Conservation (phyloP, 2,797 vertebrate genomes). For the Psittacula echo region DNA sequence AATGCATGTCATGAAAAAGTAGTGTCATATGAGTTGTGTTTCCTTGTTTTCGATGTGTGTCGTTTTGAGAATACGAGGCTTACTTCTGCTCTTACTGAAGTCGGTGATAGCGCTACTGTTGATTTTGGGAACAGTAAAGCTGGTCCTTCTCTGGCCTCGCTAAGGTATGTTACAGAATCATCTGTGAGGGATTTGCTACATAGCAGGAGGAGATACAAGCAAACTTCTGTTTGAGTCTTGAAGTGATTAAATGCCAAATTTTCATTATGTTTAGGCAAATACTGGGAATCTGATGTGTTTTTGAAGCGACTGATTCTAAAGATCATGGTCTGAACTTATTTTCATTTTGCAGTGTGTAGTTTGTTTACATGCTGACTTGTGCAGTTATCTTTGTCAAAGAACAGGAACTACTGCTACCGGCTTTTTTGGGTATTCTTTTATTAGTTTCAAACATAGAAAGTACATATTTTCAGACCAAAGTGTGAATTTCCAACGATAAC, state of each 20-base stretch:
- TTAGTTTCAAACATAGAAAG: background rate
- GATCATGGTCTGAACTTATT: background rate
- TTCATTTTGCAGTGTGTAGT: background rate
- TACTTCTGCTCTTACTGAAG: background rate
- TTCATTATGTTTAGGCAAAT: background rate
- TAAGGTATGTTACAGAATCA: background rate
- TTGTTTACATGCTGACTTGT: background rate
- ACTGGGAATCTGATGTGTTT: background rate
- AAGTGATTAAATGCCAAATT: background rate
- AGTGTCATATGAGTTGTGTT: background rate
- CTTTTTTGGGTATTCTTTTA: background rate
- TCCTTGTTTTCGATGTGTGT: background rate
- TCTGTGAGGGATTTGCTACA: background rate
- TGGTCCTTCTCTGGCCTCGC: background rate
- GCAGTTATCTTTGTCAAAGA: background rate
- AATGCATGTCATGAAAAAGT: background rate
- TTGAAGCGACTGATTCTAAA: background rate
- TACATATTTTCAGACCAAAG: background rate
- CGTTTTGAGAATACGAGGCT: background rate
- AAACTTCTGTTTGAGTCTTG: background rate
- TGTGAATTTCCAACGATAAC: background rate
- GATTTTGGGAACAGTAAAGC: background rate
- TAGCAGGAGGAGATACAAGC: background rate
- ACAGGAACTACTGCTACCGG: background rate
- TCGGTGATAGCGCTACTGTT: background rate